Percentiles rank a stretch among this genome's conserved stretches.
phyloP scores from a whole-genome alignment of 2,797 vertebrate genomes.

The Lithobates sylvaticus region DNA sequence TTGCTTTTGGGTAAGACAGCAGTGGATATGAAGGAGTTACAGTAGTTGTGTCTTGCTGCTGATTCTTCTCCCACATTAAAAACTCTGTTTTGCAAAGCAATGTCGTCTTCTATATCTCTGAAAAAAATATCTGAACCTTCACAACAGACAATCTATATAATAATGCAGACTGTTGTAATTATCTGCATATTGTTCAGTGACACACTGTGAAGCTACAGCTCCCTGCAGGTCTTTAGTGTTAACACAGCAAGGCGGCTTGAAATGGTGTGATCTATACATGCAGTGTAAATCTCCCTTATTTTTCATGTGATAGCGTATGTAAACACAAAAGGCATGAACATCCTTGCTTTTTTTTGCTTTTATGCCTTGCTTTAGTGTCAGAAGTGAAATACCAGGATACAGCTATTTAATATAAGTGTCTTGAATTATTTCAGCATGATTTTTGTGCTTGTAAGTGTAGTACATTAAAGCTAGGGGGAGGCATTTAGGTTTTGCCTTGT shows the following conservation, averaged over 20 bases:
- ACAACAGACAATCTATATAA: slow-evolving; percentile 31
- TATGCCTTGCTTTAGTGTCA: background rate
- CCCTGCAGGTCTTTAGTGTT: slow-evolving; percentile 28
- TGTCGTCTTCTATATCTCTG: slow-evolving; percentile 4
- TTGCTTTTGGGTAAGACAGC: too few species aligned
- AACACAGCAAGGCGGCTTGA: slow-evolving; percentile 14
- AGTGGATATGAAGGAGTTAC: background rate
- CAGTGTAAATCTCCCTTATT: background rate
- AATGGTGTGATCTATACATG: background rate
- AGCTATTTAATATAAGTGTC: background rate
- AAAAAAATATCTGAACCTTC: slow-evolving; percentile 19
- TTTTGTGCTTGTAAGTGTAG: background rate
- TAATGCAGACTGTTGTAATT: slow-evolving; percentile 44
- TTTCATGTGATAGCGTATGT: background rate
- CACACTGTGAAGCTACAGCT: background rate
- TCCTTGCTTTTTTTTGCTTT: background rate
- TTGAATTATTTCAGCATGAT: background rate
- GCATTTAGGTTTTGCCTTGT: background rate
- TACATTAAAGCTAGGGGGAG: background rate
- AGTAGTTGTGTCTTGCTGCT: background rate
- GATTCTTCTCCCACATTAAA: slow-evolving; percentile 3
- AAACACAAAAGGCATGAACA: background rate
- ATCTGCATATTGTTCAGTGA: slow-evolving; percentile 35
- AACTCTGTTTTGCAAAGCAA: slow-evolving; percentile 7
- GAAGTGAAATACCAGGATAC: background rate